These are phyloP conservation scores for Heliconius melpomene DNA, from an alignment of 1,140 invertebrate genomes.

Conservation along the genomic window DNA sequence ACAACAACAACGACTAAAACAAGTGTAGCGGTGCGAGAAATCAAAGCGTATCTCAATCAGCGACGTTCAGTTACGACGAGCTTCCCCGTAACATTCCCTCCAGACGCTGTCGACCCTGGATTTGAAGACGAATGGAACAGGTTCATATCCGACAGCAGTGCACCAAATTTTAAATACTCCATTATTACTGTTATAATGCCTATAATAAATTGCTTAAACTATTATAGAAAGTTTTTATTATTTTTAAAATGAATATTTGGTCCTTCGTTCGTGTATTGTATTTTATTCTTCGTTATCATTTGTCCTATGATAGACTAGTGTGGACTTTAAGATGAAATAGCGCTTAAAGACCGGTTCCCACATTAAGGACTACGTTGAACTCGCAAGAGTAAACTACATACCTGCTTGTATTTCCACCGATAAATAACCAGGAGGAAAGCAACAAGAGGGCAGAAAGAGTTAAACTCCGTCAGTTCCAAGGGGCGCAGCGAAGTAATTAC, in stretches of 20 bases:
- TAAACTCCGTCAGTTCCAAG: background rate
- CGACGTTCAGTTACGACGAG: slow-evolving; percentile 28
- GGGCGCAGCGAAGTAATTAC: background rate
- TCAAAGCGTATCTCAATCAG: slow-evolving; percentile 49
- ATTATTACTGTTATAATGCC: slow-evolving; percentile 51
- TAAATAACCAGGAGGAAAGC: no score
- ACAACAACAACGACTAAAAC: slow-evolving; percentile 15
- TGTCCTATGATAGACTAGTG: no score
- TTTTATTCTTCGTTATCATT: no score
- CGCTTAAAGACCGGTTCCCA: no score
- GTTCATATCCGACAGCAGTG: slow-evolving; percentile 46
- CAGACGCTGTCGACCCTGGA: slow-evolving; percentile 44
- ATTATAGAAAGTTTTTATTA: slow-evolving; percentile 42
- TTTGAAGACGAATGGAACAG: slow-evolving; percentile 53
- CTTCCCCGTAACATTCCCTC: slow-evolving; percentile 38
- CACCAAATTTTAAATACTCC: slow-evolving; percentile 26
- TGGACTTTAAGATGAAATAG: no score
- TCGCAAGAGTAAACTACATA: no score
- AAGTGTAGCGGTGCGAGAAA: slow-evolving; percentile 55
- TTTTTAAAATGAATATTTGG: background rate
- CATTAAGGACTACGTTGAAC: no score
- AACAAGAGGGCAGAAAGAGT: no score
- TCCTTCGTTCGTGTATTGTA: no score
- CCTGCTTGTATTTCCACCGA: no score
- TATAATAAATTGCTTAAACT: slow-evolving; percentile 66